Conservation (phyloP, 1,140 invertebrate species). For the Anthonomus grandis region DNA sequence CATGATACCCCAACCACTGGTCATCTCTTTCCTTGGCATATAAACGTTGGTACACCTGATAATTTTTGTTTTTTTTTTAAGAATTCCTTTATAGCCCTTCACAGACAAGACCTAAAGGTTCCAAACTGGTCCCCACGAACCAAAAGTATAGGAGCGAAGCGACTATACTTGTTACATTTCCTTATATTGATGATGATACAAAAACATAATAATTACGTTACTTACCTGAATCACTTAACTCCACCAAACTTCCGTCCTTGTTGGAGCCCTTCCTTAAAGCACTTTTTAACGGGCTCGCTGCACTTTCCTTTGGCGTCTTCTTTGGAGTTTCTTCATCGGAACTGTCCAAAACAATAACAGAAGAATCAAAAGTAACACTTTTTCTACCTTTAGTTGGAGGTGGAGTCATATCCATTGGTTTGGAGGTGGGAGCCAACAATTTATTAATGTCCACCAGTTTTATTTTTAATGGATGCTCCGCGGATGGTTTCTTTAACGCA, state of each 20-base stretch:
- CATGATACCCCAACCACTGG: too few relatives aligned
- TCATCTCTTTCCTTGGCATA: too few relatives aligned
- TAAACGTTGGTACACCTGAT: too few relatives aligned
- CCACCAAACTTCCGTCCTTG: constrained; percentile 2
- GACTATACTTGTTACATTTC: too few relatives aligned
- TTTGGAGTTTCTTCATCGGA: constrained; percentile 34
- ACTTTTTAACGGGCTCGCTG: constrained; percentile 7
- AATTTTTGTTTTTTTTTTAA: too few relatives aligned
- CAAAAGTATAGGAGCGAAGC: too few relatives aligned
- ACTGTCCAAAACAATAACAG: constrained; percentile 34
- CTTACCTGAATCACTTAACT: constrained; percentile 19
- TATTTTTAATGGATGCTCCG: constrained; percentile 23
- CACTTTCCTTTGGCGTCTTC: constrained; percentile 18
- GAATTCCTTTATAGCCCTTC: too few relatives aligned
- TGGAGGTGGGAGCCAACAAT: constrained; percentile 29
- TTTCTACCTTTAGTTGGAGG: constrained; percentile 15
- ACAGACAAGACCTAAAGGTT: too few relatives aligned
- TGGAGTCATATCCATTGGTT: constrained; percentile 4
- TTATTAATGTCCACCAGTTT: constrained; percentile 42
- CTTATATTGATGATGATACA: too few relatives aligned
- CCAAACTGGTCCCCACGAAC: too few relatives aligned
- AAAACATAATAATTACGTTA: constrained; percentile 1
- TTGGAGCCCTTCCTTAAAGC: constrained; percentile 14
- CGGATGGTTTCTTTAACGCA: neutral
- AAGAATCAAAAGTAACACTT: constrained; percentile 31